These are phyloP conservation scores for Numenius phaeopus DNA, from an alignment of 2,797 vertebrate genomes.

Conservation along the genomic window DNA sequence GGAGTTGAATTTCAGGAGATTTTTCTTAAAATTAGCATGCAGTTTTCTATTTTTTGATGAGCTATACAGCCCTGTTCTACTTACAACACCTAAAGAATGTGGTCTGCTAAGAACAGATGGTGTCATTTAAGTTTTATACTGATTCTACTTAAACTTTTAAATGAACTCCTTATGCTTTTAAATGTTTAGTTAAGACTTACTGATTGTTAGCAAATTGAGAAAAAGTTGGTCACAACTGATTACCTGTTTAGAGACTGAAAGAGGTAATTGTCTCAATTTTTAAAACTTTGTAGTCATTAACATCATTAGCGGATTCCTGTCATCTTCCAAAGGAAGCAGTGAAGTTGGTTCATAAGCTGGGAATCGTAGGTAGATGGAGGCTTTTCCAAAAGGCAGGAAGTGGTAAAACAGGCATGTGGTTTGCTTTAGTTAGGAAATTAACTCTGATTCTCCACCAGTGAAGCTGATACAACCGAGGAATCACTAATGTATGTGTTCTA, in stretches of 20 bases:
- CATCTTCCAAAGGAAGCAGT: constrained; percentile 58
- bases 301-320: constrained; percentile 59
- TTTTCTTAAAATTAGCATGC: constrained; percentile 26
- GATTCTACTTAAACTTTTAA: constrained; percentile 74
- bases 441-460: constrained; percentile 40
- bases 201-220: constrained; percentile 73
- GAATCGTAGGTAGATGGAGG: background rate
- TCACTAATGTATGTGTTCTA: background rate
- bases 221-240: constrained; percentile 63
- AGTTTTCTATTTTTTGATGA: constrained; percentile 54
- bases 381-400: constrained; percentile 64
- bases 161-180: constrained; percentile 73
- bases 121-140: constrained; percentile 74
- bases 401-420: constrained; percentile 69
- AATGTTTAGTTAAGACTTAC: constrained; percentile 62
- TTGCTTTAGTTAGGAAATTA: constrained; percentile 62
- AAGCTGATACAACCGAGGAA: constrained; percentile 46
- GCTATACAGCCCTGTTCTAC: constrained; percentile 13
- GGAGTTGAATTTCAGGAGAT: background rate
- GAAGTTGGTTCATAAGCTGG: constrained; percentile 34
- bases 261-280: constrained; percentile 57
- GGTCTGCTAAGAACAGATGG: constrained; percentile 72
- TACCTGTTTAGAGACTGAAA: constrained; percentile 67
- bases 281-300: constrained; percentile 41
- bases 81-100: constrained; percentile 53